Conservation (phyloP, 1,140 invertebrate genomes). For the Metaphire vulgaris region DNA sequence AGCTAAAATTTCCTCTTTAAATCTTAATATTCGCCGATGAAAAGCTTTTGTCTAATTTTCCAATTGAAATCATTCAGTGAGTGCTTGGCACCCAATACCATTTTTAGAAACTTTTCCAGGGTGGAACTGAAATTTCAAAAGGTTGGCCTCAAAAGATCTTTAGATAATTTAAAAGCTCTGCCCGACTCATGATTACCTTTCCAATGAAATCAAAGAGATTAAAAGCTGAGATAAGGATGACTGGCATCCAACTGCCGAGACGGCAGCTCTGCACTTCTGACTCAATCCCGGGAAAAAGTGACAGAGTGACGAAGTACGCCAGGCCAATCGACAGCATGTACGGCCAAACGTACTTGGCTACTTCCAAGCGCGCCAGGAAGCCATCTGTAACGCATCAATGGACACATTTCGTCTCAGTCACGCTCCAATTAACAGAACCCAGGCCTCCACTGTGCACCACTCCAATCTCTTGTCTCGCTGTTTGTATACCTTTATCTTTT, state of each 20-base stretch:
- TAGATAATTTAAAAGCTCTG: no score
- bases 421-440: no score
- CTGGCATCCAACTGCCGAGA: slow-evolving; percentile 80
- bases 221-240: slow-evolving; percentile 78
- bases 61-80: no score
- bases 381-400: slow-evolving; percentile 31
- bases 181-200: slow-evolving; percentile 67
- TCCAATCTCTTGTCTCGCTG: background rate
- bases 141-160: no score
- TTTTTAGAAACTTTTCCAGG: no score
- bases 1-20: no score
- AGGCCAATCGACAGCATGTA: slow-evolving; percentile 78
- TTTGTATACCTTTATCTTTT: background rate
- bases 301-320: slow-evolving; percentile 79
- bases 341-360: slow-evolving; percentile 70
- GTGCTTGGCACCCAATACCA: no score
- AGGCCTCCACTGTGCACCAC: background rate
- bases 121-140: no score
- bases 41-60: no score
- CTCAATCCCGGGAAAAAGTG: slow-evolving; percentile 79
- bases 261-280: slow-evolving; percentile 77
- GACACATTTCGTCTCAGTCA: background rate
- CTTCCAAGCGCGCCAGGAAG: slow-evolving; percentile 32
- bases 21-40: no score
- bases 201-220: slow-evolving; percentile 78